A percentile compares a stretch with the other conserved stretches of the same genome.
Evolutionary conservation across 2,797 vertebrate species (phyloP).

Genomic region (Cyclura pinguis): DNA sequence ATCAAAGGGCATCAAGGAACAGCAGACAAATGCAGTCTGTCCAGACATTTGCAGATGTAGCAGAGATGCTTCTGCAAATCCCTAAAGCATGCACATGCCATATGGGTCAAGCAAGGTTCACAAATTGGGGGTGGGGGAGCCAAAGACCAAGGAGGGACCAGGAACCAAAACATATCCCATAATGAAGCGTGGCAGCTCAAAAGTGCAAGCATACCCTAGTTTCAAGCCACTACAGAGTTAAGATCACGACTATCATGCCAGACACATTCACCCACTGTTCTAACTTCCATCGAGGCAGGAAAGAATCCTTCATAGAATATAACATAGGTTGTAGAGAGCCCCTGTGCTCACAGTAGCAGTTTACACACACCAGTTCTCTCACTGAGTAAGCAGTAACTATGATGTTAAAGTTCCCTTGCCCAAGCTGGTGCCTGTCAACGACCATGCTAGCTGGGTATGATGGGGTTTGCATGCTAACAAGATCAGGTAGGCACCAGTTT

Average conservation of each 20-base stretch:
- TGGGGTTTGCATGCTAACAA: background rate
- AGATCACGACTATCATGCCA: slow-evolving; percentile 1
- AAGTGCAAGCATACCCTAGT: slow-evolving; percentile 1
- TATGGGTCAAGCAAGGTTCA: slow-evolving; percentile 27
- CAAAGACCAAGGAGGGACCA: background rate
- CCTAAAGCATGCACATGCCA: slow-evolving; percentile 9
- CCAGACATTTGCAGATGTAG: background rate
- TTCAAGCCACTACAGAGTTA: background rate
- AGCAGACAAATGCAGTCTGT: background rate
- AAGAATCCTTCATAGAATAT: background rate
- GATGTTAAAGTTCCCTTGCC: background rate
- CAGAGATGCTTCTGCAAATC: background rate
- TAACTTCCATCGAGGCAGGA: background rate
- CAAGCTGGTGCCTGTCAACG: background rate
- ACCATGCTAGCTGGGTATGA: background rate
- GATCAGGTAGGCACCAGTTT: background rate
- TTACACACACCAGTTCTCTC: background rate
- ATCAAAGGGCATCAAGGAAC: background rate
- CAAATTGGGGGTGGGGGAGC: background rate
- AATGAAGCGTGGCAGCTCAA: background rate
- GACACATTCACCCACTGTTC: background rate
- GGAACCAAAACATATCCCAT: background rate
- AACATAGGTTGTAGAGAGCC: background rate
- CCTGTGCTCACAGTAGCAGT: background rate
- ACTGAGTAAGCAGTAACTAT: background rate